Evolutionary conservation across 2,113 vertebrate genomes (phyloP).

Genomic region (Australoheros scitulus): DNA sequence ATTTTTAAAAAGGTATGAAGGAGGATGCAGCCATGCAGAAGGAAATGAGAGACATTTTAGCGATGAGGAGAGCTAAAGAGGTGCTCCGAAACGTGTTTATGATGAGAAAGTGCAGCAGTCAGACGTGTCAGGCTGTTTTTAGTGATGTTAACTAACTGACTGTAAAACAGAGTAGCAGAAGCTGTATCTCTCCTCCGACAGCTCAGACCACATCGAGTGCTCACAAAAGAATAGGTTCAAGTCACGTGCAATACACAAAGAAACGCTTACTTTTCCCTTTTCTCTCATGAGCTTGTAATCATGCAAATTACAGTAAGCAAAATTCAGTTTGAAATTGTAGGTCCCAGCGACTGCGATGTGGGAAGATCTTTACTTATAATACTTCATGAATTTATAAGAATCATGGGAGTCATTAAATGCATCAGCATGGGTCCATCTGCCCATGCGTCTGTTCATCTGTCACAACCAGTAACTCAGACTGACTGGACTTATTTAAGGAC

Average conservation of each 20-base stretch:
- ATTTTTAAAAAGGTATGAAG: constrained; percentile 31
- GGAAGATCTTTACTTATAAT: not conserved
- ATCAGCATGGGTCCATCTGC: constrained; percentile 32
- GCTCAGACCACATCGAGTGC: constrained; percentile 20
- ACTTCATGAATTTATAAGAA: constrained; percentile 2
- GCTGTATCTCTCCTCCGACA: constrained; percentile 41
- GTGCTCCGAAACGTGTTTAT: constrained; percentile 38
- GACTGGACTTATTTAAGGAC: not conserved
- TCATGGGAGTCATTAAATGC: constrained; percentile 12
- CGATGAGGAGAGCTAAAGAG: constrained; percentile 5
- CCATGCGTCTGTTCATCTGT: constrained; percentile 24
- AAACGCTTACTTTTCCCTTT: not conserved
- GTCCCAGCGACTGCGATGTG: not conserved
- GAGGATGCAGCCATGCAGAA: constrained; percentile 46
- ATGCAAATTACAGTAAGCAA: not conserved
- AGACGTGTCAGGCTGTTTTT: constrained; percentile 50
- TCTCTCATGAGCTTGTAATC: not conserved
- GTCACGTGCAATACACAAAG: not conserved
- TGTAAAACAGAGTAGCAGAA: constrained; percentile 37
- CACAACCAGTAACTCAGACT: not conserved
- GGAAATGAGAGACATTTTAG: not conserved
- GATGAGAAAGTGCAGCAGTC: constrained; percentile 43
- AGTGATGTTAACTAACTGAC: constrained; percentile 49
- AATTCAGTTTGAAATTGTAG: not conserved
- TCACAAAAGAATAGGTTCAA: constrained; percentile 12